Evolutionary conservation across 92 coral and sea anemone genomes (phyloP).

Genomic region (Bergia puertoricense): DNA sequence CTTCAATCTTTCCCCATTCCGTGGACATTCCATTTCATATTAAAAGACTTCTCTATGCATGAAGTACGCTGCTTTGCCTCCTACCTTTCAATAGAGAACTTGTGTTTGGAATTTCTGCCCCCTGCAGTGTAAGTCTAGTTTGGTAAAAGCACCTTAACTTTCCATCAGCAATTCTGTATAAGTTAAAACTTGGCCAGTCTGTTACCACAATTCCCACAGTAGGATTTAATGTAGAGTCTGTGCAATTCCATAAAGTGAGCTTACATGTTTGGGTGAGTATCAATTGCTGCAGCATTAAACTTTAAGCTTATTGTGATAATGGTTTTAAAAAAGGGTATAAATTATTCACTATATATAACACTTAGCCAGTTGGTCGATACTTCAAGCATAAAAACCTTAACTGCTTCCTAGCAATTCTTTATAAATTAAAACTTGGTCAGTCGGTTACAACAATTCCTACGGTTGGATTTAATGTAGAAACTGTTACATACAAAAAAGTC

Average conservation of each 20-base stretch:
- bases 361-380: neutral
- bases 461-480: slow-evolving; percentile 99
- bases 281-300: neutral
- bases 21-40: too few species aligned
- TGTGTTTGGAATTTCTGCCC: too few species aligned
- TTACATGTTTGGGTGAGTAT: slow-evolving; percentile 98
- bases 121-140: neutral
- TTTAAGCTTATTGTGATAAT: neutral
- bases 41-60: too few species aligned
- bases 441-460: slow-evolving; percentile 99
- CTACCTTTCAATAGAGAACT: neutral
- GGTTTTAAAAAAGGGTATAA: neutral
- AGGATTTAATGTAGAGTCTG: slow-evolving; percentile 99
- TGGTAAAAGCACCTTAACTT: slow-evolving; percentile 55
- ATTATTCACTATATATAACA: too few species aligned
- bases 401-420: slow-evolving; percentile 64
- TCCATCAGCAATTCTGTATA: slow-evolving; percentile 85
- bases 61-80: neutral
- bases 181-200: slow-evolving; percentile 96
- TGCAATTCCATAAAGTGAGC: slow-evolving; percentile 82
- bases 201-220: slow-evolving; percentile 98
- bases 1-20: too few species aligned
- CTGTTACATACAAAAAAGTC: slow-evolving; percentile 86
- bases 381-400: slow-evolving; percentile 20
- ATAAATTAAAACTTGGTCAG: slow-evolving; percentile 96